phyloP scores from a whole-genome alignment of 2,888 invertebrate species.

The Diplolepis rosae region DNA sequence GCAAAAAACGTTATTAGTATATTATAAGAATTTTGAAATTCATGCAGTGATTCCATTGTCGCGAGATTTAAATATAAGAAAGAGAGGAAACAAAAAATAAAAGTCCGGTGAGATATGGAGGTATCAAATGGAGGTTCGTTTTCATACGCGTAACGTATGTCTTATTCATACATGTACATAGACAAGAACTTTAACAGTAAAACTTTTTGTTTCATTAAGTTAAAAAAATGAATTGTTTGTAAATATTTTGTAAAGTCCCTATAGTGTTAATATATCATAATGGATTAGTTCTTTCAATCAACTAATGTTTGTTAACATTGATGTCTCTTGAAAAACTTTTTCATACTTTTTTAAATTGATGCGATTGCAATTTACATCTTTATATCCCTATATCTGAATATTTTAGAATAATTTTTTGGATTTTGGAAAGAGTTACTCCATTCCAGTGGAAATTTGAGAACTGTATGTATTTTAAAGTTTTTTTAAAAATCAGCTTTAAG shows the following conservation, averaged over 20 bases:
- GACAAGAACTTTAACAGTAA: background rate
- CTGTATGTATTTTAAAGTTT: background rate
- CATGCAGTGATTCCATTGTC: background rate
- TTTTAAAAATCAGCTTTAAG: background rate
- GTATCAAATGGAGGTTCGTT: slow-evolving; percentile 4
- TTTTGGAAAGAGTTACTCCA: background rate
- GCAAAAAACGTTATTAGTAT: background rate
- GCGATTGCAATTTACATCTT: background rate
- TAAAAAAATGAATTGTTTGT: slow-evolving; percentile 13
- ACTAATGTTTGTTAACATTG: slow-evolving; percentile 11
- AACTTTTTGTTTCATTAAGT: background rate
- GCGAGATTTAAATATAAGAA: background rate
- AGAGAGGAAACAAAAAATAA: background rate
- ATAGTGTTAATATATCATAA: background rate
- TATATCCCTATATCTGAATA: background rate
- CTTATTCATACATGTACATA: background rate
- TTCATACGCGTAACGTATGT: slow-evolving; percentile 8
- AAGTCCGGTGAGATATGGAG: background rate
- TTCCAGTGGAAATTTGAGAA: background rate
- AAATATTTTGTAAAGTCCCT: slow-evolving; percentile 28
- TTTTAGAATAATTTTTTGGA: slow-evolving; percentile 10
- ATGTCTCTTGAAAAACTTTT: background rate
- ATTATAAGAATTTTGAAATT: background rate
- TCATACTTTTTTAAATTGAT: background rate
- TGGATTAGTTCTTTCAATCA: background rate